Conservation (phyloP, 2,797 vertebrate species). For the Eremophila alpestris region DNA sequence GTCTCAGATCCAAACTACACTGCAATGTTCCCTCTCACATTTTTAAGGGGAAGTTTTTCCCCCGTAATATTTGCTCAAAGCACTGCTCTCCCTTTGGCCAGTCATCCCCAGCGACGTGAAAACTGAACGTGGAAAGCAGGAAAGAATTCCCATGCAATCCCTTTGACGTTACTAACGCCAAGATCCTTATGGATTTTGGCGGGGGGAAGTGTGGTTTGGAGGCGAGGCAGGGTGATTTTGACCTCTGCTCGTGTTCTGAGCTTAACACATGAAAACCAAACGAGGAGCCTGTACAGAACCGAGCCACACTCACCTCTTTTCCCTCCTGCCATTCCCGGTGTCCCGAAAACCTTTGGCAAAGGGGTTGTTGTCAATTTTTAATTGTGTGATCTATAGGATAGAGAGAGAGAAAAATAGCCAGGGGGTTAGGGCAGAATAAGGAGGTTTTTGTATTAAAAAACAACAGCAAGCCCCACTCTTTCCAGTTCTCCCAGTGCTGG, state of each 20-base stretch:
- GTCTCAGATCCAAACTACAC: neutral
- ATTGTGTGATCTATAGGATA: conserved; percentile 84
- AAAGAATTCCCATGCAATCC: neutral
- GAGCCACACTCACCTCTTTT: conserved; percentile 87
- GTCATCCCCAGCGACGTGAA: neutral
- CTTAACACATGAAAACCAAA: neutral
- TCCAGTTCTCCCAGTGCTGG: neutral
- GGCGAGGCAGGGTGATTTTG: neutral
- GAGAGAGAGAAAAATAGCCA: neutral
- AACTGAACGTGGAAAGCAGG: neutral
- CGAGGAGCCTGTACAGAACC: accelerated
- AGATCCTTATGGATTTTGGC: neutral
- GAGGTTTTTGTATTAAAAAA: neutral
- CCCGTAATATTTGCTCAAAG: neutral
- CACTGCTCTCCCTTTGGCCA: neutral
- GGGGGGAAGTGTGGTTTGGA: neutral
- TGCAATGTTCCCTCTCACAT: neutral
- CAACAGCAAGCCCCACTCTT: neutral
- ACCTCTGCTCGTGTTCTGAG: neutral
- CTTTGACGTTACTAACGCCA: neutral
- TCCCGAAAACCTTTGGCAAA: conserved; percentile 98
- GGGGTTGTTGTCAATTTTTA: conserved; percentile 98
- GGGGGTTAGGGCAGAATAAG: neutral
- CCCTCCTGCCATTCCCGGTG: conserved; percentile 93
- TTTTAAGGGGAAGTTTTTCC: neutral